A percentile compares a stretch with the other conserved stretches of the same genome.
These are phyloP conservation scores for Leuciscus waleckii DNA, from an alignment of 2,797 vertebrate species.

Conservation along the genomic window DNA sequence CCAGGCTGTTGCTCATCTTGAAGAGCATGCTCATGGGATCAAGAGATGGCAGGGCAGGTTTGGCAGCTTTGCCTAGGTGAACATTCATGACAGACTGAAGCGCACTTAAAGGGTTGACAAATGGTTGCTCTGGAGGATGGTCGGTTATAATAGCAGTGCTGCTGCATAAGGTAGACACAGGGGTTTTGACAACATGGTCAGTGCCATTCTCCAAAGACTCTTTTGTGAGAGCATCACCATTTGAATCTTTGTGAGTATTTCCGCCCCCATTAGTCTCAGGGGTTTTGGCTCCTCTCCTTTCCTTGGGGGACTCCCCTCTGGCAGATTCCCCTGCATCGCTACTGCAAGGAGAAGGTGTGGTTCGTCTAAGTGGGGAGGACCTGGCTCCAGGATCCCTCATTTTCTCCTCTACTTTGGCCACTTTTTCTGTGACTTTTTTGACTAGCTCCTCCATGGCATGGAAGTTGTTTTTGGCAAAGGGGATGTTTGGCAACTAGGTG, in stretches of 20 bases:
- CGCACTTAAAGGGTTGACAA: constrained; percentile 96
- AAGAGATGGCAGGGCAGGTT: constrained; percentile 92
- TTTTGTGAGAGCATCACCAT: constrained; percentile 81
- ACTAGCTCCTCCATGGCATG: constrained; percentile 98
- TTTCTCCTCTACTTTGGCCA: constrained; percentile 96
- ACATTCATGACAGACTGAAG: constrained; percentile 99
- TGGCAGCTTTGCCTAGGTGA: constrained; percentile 97
- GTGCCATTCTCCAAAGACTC: constrained; percentile 89
- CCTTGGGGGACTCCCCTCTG: constrained; percentile 84
- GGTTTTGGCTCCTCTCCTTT: constrained; percentile 82
- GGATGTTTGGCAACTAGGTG: constrained; percentile 90
- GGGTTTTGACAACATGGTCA: constrained; percentile 80
- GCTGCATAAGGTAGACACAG: constrained; percentile 81
- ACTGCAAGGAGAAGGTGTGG: constrained; percentile 90
- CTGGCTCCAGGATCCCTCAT: constrained; percentile 89
- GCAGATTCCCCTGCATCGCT: constrained; percentile 88
- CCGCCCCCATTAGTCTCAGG: constrained; percentile 79
- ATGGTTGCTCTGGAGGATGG: constrained; percentile 96
- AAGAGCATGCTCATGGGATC: constrained; percentile 99
- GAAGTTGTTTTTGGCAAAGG: constrained; percentile 94
- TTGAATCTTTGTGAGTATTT: constrained; percentile 80
- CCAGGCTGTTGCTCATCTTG: constrained; percentile 99
- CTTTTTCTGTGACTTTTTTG: constrained; percentile 97
- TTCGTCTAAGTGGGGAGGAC: constrained; percentile 85
- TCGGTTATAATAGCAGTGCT: constrained; percentile 98